Base-by-base conservation (phyloP, 92 coral and sea anemone genomes). In the Heteractis magnifica region DNA sequence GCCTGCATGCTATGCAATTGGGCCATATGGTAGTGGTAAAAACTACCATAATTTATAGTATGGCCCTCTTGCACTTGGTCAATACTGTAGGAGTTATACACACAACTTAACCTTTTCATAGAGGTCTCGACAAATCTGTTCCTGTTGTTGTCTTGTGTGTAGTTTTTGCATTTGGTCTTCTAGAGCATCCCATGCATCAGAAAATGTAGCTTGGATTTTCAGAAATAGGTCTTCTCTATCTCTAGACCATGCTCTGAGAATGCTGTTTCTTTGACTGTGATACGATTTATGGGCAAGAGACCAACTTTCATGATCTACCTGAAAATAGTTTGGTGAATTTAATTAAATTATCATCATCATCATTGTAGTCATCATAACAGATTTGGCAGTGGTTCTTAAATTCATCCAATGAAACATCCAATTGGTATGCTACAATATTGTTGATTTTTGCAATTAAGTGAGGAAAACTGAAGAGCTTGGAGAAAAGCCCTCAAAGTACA, bases 251-350 rank as follows among this genome's bases (percentile, higher is more conserved):
- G 99, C 97, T 49, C 84, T 82, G n/a, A 89, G 90, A 44, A 89
- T 83, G 68, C 98, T 91, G 48, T 79, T 85, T 48, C 79, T 78
- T 65, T 97, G 99, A 76, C 87, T 89, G 72, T 97, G 95, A 81
- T 90, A 94, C 52, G 94, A 97, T 79, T 90, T 94, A 88, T 91
- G 89, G 12, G 93, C 83, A 53, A 97, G 89, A 86, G 86, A 87
- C 99, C 99, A 97, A 56, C 84, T 92, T 76, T 97, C 99, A 82
- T 97, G 99, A 23, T 94, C 95, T 74, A 97, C 98, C 99, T 97
- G 19, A 58, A 82, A 85, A 13, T 23, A 68, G 21, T 34, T 34
- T 34, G 44, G 44, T 34, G 3, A 34, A 34, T 34, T 34, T 34
- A 34, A 34, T 34, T 34, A 6, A 62, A 62, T 58, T 15, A 58